These are phyloP conservation scores for Pterostichus madidus DNA, from an alignment of 2,888 invertebrate genomes.

Conservation along the genomic window DNA sequence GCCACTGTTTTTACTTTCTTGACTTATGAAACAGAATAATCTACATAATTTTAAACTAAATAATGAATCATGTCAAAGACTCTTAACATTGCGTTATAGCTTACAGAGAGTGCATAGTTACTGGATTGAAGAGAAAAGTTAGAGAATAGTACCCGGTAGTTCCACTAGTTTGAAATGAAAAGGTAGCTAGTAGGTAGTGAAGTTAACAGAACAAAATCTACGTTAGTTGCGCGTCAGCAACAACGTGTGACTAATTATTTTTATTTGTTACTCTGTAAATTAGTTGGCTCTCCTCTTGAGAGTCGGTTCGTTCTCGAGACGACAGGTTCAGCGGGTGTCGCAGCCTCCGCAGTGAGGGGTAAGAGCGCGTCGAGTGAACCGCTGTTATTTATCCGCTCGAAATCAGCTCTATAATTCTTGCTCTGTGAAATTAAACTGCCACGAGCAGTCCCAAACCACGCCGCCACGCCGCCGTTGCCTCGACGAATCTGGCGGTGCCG, in stretches of 20 bases:
- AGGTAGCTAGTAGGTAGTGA: no score
- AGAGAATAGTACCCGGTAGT: no score
- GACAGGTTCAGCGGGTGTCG: slow-evolving; percentile 31
- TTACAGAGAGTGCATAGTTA: no score
- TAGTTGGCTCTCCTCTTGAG: slow-evolving; percentile 7
- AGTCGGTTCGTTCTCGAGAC: slow-evolving; percentile 28
- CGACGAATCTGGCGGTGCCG: slow-evolving; percentile 61
- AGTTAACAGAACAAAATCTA: not conserved
- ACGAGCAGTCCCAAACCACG: slow-evolving; percentile 66
- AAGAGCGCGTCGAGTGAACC: slow-evolving; percentile 31
- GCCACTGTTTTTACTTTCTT: no score
- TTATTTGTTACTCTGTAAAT: not conserved
- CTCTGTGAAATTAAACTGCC: slow-evolving; percentile 68
- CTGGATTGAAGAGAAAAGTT: no score
- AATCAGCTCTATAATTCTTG: slow-evolving; percentile 68
- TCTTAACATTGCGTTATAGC: no score
- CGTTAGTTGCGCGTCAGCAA: not conserved
- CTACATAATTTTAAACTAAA: no score
- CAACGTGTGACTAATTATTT: slow-evolving; percentile 8
- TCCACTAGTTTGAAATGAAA: no score
- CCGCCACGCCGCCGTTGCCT: slow-evolving; percentile 39
- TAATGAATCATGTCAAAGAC: no score
- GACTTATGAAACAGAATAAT: no score
- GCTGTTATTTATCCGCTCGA: slow-evolving; percentile 67
- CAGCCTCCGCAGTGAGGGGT: not conserved